phyloP scores from a whole-genome alignment of 2,797 vertebrate species.

The Gastrophryne carolinensis region DNA sequence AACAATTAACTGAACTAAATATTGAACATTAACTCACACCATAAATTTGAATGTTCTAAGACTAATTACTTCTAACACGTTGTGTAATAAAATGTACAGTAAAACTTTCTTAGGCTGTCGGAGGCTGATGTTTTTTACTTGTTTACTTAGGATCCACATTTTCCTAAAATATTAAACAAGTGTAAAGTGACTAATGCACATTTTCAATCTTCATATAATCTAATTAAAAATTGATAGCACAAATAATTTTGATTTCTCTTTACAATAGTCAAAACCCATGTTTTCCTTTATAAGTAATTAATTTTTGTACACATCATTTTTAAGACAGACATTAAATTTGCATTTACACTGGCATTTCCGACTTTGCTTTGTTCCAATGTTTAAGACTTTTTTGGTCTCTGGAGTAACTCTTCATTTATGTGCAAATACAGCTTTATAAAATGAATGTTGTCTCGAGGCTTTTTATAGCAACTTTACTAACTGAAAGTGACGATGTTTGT shows the following conservation, averaged over 20 bases:
- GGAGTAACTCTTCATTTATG: conserved; percentile 47
- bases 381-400: conserved; percentile 52
- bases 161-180: conserved; percentile 81
- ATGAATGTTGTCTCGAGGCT: conserved; percentile 28
- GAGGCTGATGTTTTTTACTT: conserved; percentile 66
- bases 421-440: conserved; percentile 36
- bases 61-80: no score
- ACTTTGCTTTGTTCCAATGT: conserved; percentile 53
- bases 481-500: conserved; percentile 33
- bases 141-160: conserved; percentile 75
- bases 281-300: conserved; percentile 79
- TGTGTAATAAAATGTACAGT: no score
- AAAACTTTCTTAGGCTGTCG: conserved; percentile 61
- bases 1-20: no score
- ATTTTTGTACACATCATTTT: conserved; percentile 80
- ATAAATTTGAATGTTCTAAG: no score
- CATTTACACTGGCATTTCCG: conserved; percentile 57
- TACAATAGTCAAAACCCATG: conserved; percentile 80
- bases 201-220: conserved; percentile 77
- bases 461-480: conserved; percentile 36
- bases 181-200: conserved; percentile 83
- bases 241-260: conserved; percentile 88
- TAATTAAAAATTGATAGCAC: conserved; percentile 88
- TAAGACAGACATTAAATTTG: conserved; percentile 74
- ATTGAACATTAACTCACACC: no score